Evolutionary conservation across 2,797 vertebrate species (phyloP).

Genomic region (Chaetophractus vellerosus): DNA sequence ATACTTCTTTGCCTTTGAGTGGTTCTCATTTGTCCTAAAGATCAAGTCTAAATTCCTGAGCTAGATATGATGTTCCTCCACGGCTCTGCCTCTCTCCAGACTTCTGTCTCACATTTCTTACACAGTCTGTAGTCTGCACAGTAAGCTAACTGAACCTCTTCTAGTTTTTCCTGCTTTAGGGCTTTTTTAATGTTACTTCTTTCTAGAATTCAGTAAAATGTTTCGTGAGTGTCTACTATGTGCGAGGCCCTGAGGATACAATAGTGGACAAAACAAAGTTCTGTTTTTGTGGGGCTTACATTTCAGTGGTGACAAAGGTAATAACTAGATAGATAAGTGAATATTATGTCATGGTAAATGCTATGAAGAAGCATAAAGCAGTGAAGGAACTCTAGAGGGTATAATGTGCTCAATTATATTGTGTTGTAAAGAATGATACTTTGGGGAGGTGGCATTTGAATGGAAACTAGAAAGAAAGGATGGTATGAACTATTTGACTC

Average conservation of each 20-base stretch:
- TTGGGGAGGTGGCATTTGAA: not conserved
- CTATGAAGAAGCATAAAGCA: conserved; percentile 16
- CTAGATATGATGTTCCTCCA: not conserved
- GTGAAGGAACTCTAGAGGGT: not conserved
- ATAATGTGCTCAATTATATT: not conserved
- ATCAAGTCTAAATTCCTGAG: not conserved
- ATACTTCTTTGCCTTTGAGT: not conserved
- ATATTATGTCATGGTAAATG: not conserved
- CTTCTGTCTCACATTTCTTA: not conserved
- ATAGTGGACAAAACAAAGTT: not conserved
- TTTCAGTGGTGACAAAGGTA: conserved; percentile 38
- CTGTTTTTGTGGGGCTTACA: not conserved
- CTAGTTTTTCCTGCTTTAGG: conserved; percentile 27
- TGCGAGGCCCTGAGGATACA: not conserved
- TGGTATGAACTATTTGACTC: not conserved
- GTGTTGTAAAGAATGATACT: not conserved
- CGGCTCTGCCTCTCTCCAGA: conserved; percentile 4
- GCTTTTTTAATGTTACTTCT: conserved; percentile 31
- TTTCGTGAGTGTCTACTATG: not conserved
- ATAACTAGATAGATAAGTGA: not conserved
- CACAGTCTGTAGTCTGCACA: not conserved
- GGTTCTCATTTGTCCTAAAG: conserved; percentile 7
- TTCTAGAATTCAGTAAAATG: conserved; percentile 44
- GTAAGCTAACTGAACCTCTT: not conserved
- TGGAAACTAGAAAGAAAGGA: not conserved